Base-by-base conservation (phyloP, 2,888 invertebrate species). In the Ormyrus thymus region DNA sequence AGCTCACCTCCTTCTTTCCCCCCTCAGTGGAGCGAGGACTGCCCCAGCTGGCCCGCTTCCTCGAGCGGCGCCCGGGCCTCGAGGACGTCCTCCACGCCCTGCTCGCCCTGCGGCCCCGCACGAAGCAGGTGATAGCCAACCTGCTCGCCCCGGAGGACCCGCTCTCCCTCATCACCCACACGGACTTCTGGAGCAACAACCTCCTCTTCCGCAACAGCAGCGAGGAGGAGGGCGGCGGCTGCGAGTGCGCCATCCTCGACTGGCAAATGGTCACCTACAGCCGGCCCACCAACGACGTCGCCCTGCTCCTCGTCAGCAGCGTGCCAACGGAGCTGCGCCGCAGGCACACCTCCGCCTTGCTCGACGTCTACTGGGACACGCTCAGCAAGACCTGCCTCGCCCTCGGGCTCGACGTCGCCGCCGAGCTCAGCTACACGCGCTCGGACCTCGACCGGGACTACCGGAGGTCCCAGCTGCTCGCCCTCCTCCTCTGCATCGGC, bases 261-360 rank as follows among this genome's bases (percentile, higher is more conserved):
- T 96, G 95, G 95, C 96, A 96, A 91, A 95, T 96, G 95, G 95
- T 95, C 65, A 95, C 95, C 1, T 93, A 95, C 81, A 95, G 95
- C 81, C 91, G 92, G 84, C 95, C 95, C 29, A 95, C 95, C 87
- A 95, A 95, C 88, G 96, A 96, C 86, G 92, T 96, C 8, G 95
- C 95, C 0, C 90, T 95, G 15, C 90, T 96, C 69, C 91, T 95
- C 66, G 91, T 94, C 7, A 95, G 95, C 80, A 95, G 95, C 0
- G 91, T 95, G 61, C 93, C 95, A 0, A 94, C 95, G 0, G 94
- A 94, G 85, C 88, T 95, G 82, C 92, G 95, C 74, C 92, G 95
- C 80, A 90, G 92, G 45, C 92, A 93, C 78, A 94, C 94, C 0
- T 92, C 92, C 45, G 88, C 91, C 7, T 90, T 96, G 69, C 91